Evolutionary conservation across 1,140 invertebrate genomes (phyloP).

Genomic region (Brachionus sp.): DNA sequence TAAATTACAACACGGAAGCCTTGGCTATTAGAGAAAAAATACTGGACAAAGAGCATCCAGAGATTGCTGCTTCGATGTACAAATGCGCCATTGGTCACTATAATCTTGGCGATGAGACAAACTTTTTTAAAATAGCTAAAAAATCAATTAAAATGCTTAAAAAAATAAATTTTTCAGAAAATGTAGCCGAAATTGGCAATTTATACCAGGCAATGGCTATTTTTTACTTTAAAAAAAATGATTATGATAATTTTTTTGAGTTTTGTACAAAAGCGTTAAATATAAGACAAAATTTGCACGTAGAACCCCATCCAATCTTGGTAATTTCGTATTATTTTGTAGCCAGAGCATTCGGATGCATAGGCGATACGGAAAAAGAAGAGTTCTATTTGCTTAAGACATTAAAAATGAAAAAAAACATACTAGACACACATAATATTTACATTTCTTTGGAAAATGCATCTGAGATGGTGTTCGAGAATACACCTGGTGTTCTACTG

Average conservation of each 20-base stretch:
- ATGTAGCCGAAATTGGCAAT: neutral
- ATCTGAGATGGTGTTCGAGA: neutral
- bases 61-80: neutral
- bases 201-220: neutral
- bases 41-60: neutral
- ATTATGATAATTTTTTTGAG: slow-evolving; percentile 3
- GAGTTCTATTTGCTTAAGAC: neutral
- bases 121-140: neutral
- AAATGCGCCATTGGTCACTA: neutral
- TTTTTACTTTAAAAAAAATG: neutral
- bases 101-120: neutral
- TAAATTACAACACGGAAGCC: neutral
- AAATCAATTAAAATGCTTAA: neutral
- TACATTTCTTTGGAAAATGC: neutral
- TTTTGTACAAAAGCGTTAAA: neutral
- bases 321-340: neutral
- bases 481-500: neutral
- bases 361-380: neutral
- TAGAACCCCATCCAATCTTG: neutral
- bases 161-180: neutral
- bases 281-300: neutral
- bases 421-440: neutral
- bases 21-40: slow-evolving; percentile 17
- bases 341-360: neutral
- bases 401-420: neutral